Percentiles rank a stretch among this genome's conserved stretches.
Conservation (phyloP, 2,797 vertebrate species). For the Myotis vivesi region DNA sequence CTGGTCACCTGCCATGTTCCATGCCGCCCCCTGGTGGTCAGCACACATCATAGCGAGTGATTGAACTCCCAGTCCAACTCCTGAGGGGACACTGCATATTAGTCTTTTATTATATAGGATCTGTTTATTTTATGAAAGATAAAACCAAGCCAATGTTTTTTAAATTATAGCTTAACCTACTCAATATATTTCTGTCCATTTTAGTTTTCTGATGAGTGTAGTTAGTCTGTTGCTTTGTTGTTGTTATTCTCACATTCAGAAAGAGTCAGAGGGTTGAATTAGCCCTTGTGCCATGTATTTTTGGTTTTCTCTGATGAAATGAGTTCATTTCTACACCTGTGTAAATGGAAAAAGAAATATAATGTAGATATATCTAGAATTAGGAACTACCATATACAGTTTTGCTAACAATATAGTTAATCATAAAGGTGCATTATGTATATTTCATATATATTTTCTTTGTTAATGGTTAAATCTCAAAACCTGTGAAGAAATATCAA, state of each 20-base stretch:
- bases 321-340: slow-evolving; percentile 38
- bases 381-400: background rate
- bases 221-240: slow-evolving; percentile 16
- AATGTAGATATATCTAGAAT: slow-evolving; percentile 2
- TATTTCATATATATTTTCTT: background rate
- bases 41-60: too few species aligned
- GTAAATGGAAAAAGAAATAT: slow-evolving; percentile 48
- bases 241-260: slow-evolving; percentile 57
- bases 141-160: slow-evolving; percentile 67
- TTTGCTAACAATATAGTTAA: slow-evolving; percentile 33
- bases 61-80: too few species aligned
- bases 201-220: slow-evolving; percentile 51
- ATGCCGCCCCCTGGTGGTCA: too few species aligned
- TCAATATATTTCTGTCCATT: slow-evolving; percentile 49
- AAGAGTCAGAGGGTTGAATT: slow-evolving; percentile 28
- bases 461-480: background rate
- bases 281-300: background rate
- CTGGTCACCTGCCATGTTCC: too few species aligned
- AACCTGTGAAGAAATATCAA: background rate
- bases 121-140: slow-evolving; percentile 57
- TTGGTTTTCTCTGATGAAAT: slow-evolving; percentile 50
- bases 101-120: background rate
- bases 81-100: too few species aligned
- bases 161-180: slow-evolving; percentile 64
- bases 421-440: background rate